A percentile compares a stretch with the other conserved stretches of the same genome.
These are phyloP conservation scores for Scaptomyza montana DNA, from an alignment of 1,140 invertebrate genomes.

Conservation along the genomic window DNA sequence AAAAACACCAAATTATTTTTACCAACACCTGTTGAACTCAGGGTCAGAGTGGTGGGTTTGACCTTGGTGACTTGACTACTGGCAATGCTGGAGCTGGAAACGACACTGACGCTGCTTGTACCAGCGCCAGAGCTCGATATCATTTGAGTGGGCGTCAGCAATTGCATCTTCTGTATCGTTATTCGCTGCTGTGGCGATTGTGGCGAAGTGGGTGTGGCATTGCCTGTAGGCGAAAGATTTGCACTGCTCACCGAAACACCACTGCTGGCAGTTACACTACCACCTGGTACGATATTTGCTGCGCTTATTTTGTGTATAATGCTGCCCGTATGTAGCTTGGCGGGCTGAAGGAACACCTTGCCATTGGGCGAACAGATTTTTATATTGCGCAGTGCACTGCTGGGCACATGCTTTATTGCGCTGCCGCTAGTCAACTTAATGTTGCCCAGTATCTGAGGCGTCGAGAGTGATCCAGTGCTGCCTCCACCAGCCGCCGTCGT, in stretches of 20 bases:
- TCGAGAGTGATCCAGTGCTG: background rate
- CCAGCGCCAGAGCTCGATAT: slow-evolving; percentile 36
- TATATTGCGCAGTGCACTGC: slow-evolving; percentile 67
- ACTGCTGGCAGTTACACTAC: background rate
- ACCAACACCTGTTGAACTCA: slow-evolving; percentile 57
- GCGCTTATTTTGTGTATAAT: slow-evolving; percentile 69
- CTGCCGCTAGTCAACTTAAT: slow-evolving; percentile 67
- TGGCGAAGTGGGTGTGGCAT: slow-evolving; percentile 34
- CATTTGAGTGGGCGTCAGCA: slow-evolving; percentile 61
- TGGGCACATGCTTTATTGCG: slow-evolving; percentile 70
- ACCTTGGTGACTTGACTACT: slow-evolving; percentile 17
- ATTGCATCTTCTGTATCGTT: slow-evolving; percentile 80
- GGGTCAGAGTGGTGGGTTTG: slow-evolving; percentile 63
- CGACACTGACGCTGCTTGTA: slow-evolving; percentile 8
- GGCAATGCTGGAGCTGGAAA: slow-evolving; percentile 18
- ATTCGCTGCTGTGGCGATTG: slow-evolving; percentile 57
- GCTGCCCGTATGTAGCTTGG: slow-evolving; percentile 57
- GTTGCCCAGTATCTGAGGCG: slow-evolving; percentile 69
- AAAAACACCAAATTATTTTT: slow-evolving; percentile 70
- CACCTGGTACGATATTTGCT: slow-evolving; percentile 21
- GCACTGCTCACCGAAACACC: slow-evolving; percentile 6
- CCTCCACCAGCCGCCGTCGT: slow-evolving; percentile 2
- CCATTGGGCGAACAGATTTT: slow-evolving; percentile 81
- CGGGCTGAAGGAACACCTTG: slow-evolving; percentile 75
- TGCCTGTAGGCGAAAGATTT: slow-evolving; percentile 28